These are phyloP conservation scores for Aphodius sticticus DNA, from an alignment of 2,888 invertebrate genomes.

Conservation along the genomic window DNA sequence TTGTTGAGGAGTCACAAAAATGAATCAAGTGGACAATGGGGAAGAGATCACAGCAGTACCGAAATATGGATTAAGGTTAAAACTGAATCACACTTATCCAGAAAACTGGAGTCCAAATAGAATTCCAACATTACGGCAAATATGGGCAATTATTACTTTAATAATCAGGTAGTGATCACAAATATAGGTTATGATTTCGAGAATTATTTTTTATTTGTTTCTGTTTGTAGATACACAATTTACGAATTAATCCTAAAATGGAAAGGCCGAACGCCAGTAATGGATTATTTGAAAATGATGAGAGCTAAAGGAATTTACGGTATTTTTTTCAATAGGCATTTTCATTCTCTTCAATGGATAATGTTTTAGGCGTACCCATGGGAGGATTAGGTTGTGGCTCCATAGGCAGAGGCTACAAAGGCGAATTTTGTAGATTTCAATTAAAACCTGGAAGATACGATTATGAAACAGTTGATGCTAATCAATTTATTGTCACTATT, in stretches of 20 bases:
- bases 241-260: conserved; percentile 72
- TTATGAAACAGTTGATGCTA: conserved; percentile 81
- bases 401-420: conserved; percentile 90
- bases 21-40: conserved; percentile 10
- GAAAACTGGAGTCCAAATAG: conserved; percentile 75
- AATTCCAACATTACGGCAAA: conserved; percentile 72
- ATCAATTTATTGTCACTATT: conserved; percentile 92
- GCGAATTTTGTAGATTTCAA: conserved; percentile 93
- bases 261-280: conserved; percentile 74
- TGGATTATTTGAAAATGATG: conserved; percentile 79
- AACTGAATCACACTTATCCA: conserved; percentile 77
- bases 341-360: background rate
- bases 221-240: conserved; percentile 71
- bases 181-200: conserved; percentile 29
- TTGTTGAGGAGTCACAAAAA: conserved; percentile 19
- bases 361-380: conserved; percentile 75
- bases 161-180: conserved; percentile 68
- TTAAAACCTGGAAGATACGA: conserved; percentile 90
- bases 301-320: conserved; percentile 87
- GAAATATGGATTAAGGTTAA: conserved; percentile 76
- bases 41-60: conserved; percentile 58
- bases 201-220: conserved; percentile 14
- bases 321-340: conserved; percentile 48
- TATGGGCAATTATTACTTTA: conserved; percentile 75
- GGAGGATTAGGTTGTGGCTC: conserved; percentile 85